These are phyloP conservation scores for Neoitamus cyanurus DNA, from an alignment of 2,888 invertebrate genomes.

Conservation along the genomic window DNA sequence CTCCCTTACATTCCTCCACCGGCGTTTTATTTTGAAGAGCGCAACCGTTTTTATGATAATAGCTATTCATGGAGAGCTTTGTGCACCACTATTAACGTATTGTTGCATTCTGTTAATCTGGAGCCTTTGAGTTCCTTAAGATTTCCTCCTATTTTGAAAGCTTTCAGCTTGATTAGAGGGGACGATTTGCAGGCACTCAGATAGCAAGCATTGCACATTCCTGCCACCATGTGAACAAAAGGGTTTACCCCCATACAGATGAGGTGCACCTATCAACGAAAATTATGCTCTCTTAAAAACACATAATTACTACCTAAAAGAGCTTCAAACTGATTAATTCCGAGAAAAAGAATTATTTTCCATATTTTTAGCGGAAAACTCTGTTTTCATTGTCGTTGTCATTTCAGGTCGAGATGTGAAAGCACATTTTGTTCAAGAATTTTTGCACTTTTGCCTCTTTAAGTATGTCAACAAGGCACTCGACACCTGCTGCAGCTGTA, in stretches of 20 bases:
- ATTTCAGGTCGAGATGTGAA: background rate
- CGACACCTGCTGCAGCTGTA: background rate
- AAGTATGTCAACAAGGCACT: constrained; percentile 17
- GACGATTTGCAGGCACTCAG: background rate
- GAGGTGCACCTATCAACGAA: background rate
- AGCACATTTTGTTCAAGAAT: background rate
- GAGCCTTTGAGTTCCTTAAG: background rate
- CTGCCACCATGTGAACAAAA: background rate
- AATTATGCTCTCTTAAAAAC: background rate
- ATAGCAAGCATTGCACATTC: background rate
- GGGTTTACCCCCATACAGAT: background rate
- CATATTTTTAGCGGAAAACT: background rate
- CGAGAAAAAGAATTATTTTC: background rate
- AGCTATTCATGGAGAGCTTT: background rate
- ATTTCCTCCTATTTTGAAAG: background rate
- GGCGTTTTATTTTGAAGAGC: constrained; percentile 1
- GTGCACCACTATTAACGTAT: constrained; percentile 4
- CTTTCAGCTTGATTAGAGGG: constrained; percentile 24
- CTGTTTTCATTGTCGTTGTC: background rate
- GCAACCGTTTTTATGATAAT: constrained; percentile 22
- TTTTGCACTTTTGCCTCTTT: background rate
- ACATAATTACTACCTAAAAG: constrained; percentile 12
- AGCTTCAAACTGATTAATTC: background rate
- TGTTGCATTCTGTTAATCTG: constrained; percentile 13
- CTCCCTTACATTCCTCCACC: background rate